Base-by-base conservation (phyloP, 2,113 vertebrate genomes). In the Cyprinus carpio region DNA sequence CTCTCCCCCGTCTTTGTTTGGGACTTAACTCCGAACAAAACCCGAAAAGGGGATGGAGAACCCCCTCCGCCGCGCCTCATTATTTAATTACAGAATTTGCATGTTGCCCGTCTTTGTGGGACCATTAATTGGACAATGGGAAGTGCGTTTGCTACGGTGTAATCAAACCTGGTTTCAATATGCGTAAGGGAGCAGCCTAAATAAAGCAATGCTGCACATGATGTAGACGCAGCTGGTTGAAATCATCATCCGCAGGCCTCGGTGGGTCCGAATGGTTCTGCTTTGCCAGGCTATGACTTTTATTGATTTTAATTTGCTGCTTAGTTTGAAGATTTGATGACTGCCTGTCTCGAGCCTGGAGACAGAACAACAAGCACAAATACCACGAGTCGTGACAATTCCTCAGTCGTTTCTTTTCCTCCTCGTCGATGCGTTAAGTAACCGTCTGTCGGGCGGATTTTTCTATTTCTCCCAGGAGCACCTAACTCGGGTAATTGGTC, bases 1-100 rank as follows among this genome's bases (percentile, higher is more conserved):
- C 98, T 97, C 97, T 97, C 96, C 97, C 97, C 96, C 95, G 96
- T 97, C 98, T 99, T 99, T 98, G 97, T 99, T 95, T 96, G 95
- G 94, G 96, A 98, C 96, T 98, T 97, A 98, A 98, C 97, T 98
- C 96, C 96, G 96, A 95, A 97, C 96, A 97, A 95, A 94, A 93
- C 93, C 91, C 92, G 90, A 91, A 95, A 95, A 95, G 96, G 95
- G 95, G 88, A 86, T 96, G 95, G 77, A 83, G 77, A 37, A 94
- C 95, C 92, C 92, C 64, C 87, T 88, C 92, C 95, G 95, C 94
- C 91, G 93, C 93, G 95, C 95, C 96, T 93, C 93, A 95, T 95
- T 95, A 94, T 96, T 97, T 96, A 31, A 90, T 97, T 92, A 93
- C 96, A 93, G 95, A 96, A 97, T 97, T 96, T 97, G 97, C 96